Base-by-base conservation (phyloP, 2,888 invertebrate genomes). In the Dorcus hopei region DNA sequence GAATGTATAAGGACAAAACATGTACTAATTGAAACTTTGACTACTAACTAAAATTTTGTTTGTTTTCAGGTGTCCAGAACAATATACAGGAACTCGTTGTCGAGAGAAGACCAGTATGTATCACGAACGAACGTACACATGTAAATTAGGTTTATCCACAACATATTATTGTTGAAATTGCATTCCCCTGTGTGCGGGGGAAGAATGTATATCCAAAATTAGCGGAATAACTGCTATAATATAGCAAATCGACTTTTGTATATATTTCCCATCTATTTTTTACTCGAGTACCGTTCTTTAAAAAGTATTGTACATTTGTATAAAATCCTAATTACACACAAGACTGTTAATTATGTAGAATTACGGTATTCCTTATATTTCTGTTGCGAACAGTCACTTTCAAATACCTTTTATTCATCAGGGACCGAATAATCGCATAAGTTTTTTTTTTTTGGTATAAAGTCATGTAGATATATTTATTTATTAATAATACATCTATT, bases 91-190 rank as follows among this genome's bases (percentile, higher is more conserved):
- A 74, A 85, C 85, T 77, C 85, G 89, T 74, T 91, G 91, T 81
- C 89, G 89, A 81, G 86, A 85, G 79, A 91, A 91, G 86, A 80
- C 77, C 84, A 89, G 89, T 89, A 89, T 86, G 89, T 89, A 88
- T 87, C 85, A 84, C 45, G 45, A 45, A 45, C 16, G n/a, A 45
- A 45, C 45, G 19, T 87, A 85, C 82, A 85, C 86, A 81, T 89
- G 89, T 87, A 88, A 87, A 83, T 83, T 88, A 83, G 89, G 89
- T 81, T 84, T 88, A 77, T 87, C 86, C 76, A 86, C 85, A 80
- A 87, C 87, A 79, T 88, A 87, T 83, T 88, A 88, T 83, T 89
- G 89, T 83, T 88, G 87, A 83, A 81, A 74, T 52, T 59, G 23
- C 9, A 45, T 19, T 57, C 58, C 53, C 49, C 53, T 14, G 47